Conservation (phyloP, 2,797 vertebrate genomes). For the Zalophus californianus region DNA sequence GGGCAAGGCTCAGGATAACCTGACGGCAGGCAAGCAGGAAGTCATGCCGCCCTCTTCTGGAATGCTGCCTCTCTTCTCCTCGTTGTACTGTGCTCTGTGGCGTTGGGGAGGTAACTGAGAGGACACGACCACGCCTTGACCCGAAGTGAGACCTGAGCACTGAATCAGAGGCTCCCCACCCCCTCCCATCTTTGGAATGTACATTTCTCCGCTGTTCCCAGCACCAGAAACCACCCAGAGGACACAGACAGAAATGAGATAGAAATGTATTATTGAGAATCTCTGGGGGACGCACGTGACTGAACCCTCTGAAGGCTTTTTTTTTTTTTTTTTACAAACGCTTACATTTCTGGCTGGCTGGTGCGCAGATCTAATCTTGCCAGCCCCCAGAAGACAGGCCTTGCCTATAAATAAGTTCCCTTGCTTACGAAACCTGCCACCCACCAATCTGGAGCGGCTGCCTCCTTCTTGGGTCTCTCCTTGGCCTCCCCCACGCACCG, state of each 20-base stretch:
- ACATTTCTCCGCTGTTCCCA: neutral
- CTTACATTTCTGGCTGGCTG: neutral
- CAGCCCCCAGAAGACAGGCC: neutral
- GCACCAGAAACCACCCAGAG: neutral
- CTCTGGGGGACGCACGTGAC: neutral
- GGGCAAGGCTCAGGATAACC: neutral
- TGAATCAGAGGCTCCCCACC: neutral
- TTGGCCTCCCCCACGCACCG: rapidly evolving
- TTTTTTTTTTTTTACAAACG: neutral
- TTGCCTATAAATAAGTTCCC: neutral
- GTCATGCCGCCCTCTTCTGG: neutral
- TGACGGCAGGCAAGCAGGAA: neutral
- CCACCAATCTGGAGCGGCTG: neutral
- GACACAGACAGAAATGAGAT: neutral
- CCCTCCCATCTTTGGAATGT: too few relatives aligned
- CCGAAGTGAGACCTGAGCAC: neutral
- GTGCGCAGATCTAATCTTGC: neutral
- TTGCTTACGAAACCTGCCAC: neutral
- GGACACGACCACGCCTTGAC: neutral
- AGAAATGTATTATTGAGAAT: neutral
- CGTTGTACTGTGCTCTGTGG: neutral
- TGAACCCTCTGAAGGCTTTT: neutral
- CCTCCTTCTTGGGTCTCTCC: neutral
- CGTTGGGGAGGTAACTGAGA: neutral
- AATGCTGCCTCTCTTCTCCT: neutral